Conservation (phyloP, 2,888 invertebrate species). For the Drosophila silvestris region DNA sequence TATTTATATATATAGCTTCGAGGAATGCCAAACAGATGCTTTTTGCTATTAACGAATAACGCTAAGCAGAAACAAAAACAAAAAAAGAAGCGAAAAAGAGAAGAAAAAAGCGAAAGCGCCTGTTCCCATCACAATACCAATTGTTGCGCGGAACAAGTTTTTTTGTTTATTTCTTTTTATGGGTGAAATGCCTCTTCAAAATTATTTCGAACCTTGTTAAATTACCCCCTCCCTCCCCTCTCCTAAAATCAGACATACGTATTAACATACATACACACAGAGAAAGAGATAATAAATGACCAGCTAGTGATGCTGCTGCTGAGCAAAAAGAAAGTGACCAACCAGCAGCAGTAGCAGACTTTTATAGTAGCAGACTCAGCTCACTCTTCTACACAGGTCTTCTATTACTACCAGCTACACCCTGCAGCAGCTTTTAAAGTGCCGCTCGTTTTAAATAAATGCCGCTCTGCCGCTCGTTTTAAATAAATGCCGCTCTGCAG, state of each 20-base stretch:
- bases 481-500: background rate
- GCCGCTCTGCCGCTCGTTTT: background rate
- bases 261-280: background rate
- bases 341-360: background rate
- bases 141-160: conserved; percentile 18
- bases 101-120: conserved; percentile 27
- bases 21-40: background rate
- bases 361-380: background rate
- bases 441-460: background rate
- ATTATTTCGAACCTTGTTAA: conserved; percentile 23
- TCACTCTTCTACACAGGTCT: background rate
- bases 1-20: background rate
- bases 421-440: background rate
- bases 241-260: background rate
- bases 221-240: background rate
- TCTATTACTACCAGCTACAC: background rate
- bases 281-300: background rate
- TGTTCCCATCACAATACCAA: conserved; percentile 10
- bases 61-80: background rate
- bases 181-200: conserved; percentile 10
- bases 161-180: background rate
- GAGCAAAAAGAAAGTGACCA: background rate
- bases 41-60: background rate
- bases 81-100: background rate
- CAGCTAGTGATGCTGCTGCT: background rate